Evolutionary conservation across 2,888 invertebrate species (phyloP).

Genomic region (Rhimphoctona megacephalus): DNA sequence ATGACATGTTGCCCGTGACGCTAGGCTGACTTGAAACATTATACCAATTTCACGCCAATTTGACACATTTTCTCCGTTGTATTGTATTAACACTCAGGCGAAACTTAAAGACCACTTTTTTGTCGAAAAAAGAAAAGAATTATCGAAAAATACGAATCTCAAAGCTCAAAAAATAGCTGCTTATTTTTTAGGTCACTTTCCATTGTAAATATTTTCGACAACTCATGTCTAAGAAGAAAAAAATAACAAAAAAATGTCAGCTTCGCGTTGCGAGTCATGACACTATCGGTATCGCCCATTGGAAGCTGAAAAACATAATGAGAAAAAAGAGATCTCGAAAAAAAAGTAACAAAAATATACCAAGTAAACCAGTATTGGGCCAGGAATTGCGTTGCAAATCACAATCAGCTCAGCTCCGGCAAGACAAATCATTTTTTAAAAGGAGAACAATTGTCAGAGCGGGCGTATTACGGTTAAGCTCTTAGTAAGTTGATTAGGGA

Average conservation of each 20-base stretch:
- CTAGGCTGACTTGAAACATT: constrained; percentile 52
- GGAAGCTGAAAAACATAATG: constrained; percentile 68
- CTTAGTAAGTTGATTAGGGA: constrained; percentile 82
- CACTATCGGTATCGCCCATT: constrained; percentile 71
- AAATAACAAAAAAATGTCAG: constrained; percentile 56
- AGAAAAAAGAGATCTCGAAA: constrained; percentile 64
- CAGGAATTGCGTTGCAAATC: constrained; percentile 85
- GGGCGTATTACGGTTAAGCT: constrained; percentile 83
- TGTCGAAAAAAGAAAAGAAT: background rate
- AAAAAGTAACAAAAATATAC: constrained; percentile 67
- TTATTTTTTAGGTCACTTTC: constrained; percentile 35
- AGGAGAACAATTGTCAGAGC: constrained; percentile 83
- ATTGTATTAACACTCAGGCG: background rate
- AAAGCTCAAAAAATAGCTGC: background rate
- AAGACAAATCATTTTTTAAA: constrained; percentile 82
- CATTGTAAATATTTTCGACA: constrained; percentile 63
- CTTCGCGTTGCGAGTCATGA: constrained; percentile 62
- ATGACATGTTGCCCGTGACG: constrained; percentile 55
- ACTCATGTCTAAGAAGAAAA: constrained; percentile 32
- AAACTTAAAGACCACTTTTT: background rate
- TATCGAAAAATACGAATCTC: constrained; percentile 7
- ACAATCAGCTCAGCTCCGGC: constrained; percentile 85
- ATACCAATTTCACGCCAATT: background rate
- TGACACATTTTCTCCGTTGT: background rate
- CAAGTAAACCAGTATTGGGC: constrained; percentile 81